phyloP scores from a whole-genome alignment of 2,113 vertebrate species.

The Sterna hirundo region DNA sequence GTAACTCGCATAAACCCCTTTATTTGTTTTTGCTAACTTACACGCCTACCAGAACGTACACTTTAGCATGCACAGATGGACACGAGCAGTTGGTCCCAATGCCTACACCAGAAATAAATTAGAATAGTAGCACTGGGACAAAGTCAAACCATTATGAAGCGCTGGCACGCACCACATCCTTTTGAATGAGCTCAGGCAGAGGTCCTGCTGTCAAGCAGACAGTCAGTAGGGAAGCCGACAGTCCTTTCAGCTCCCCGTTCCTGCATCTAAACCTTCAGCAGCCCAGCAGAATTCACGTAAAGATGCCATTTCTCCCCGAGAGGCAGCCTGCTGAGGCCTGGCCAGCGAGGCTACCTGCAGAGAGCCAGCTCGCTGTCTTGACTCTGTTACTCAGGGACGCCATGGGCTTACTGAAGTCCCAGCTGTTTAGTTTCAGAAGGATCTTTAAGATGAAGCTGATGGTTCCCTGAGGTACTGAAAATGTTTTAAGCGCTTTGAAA shows the following conservation, averaged over 20 bases:
- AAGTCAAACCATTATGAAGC: background rate
- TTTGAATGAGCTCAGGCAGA: background rate
- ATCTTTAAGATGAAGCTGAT: background rate
- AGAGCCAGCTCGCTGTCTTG: background rate
- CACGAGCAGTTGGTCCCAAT: background rate
- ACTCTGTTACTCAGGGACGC: fast-evolving
- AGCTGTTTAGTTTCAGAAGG: background rate
- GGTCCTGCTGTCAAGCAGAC: background rate
- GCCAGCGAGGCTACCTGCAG: background rate
- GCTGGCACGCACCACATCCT: background rate
- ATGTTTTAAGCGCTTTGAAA: fast-evolving
- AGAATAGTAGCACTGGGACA: background rate
- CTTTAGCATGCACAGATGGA: background rate
- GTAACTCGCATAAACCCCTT: background rate
- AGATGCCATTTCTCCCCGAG: background rate
- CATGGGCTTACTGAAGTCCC: fast-evolving
- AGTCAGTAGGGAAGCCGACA: background rate
- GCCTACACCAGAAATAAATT: slow-evolving; percentile 22
- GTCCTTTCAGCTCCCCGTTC: background rate
- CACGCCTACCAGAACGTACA: background rate
- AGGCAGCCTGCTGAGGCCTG: background rate
- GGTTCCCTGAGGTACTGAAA: background rate
- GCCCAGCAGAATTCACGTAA: background rate
- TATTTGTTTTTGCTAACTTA: slow-evolving; percentile 10
- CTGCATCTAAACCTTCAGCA: background rate